These are phyloP conservation scores for Chloromyia formosa DNA, from an alignment of 2,888 invertebrate species.

Conservation along the genomic window DNA sequence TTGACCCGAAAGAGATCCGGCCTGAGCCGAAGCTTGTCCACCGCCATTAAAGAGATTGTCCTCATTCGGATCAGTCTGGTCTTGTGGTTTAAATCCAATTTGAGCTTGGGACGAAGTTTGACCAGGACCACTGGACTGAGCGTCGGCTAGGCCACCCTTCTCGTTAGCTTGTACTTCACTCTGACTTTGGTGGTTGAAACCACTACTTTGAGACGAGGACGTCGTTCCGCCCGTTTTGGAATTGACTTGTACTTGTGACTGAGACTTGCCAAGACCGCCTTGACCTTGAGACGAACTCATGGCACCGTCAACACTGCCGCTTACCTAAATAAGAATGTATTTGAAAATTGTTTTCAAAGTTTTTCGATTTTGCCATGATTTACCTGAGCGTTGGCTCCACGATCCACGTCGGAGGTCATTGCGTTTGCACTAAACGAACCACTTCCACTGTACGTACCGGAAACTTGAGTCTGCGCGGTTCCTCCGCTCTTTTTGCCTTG, in stretches of 20 bases:
- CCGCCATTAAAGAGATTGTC: slow-evolving; percentile 75
- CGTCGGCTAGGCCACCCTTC: slow-evolving; percentile 85
- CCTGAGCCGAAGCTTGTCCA: slow-evolving; percentile 81
- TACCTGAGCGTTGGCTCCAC: slow-evolving; percentile 72
- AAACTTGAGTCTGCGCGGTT: slow-evolving; percentile 83
- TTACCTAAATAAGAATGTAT: slow-evolving; percentile 68
- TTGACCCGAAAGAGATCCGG: slow-evolving; percentile 77
- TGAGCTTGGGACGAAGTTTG: slow-evolving; percentile 89
- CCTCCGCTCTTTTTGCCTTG: slow-evolving; percentile 80
- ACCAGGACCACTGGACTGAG: slow-evolving; percentile 84
- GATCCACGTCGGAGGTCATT: slow-evolving; percentile 77
- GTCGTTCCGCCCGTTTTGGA: slow-evolving; percentile 79
- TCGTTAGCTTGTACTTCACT: slow-evolving; percentile 76
- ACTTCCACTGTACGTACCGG: slow-evolving; percentile 78
- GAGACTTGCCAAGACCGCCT: slow-evolving; percentile 78
- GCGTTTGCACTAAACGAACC: slow-evolving; percentile 86
- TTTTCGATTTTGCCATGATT: background rate
- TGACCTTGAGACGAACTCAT: slow-evolving; percentile 79
- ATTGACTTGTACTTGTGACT: slow-evolving; percentile 79
- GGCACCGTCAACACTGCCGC: slow-evolving; percentile 78
- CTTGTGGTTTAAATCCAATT: slow-evolving; percentile 82
- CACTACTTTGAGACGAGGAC: slow-evolving; percentile 79
- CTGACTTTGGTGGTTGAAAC: slow-evolving; percentile 75
- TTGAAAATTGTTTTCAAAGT: background rate
- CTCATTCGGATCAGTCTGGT: slow-evolving; percentile 64